Evolutionary conservation across 2,113 vertebrate genomes (phyloP).

Genomic region (Cinclus mexicanus): DNA sequence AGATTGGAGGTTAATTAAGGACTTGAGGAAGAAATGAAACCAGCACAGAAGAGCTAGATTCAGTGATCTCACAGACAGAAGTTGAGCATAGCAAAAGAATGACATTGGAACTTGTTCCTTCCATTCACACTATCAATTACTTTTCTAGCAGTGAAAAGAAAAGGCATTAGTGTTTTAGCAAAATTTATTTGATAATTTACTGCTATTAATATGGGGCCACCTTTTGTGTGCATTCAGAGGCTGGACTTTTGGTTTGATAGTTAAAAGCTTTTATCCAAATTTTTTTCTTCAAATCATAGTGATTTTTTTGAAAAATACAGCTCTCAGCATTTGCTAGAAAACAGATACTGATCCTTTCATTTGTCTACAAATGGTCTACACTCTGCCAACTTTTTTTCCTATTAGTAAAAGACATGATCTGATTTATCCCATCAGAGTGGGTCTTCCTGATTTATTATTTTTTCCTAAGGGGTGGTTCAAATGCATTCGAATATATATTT

Average conservation of each 20-base stretch:
- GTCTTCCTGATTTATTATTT: not conserved
- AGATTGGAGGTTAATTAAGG: not conserved
- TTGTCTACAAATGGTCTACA: not conserved
- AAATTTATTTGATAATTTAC: not conserved
- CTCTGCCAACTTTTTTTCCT: not conserved
- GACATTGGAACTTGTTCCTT: not conserved
- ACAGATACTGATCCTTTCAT: not conserved
- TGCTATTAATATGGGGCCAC: not conserved
- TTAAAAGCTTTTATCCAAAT: not conserved
- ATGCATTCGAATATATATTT: not conserved
- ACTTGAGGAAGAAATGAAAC: not conserved
- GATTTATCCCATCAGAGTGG: not conserved
- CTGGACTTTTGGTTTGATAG: not conserved
- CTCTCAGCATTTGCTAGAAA: not conserved
- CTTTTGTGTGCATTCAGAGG: not conserved
- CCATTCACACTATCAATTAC: not conserved
- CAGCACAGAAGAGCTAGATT: not conserved
- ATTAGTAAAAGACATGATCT: not conserved
- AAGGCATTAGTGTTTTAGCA: not conserved
- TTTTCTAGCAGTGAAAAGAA: not conserved
- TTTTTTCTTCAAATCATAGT: not conserved
- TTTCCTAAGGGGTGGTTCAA: not conserved
- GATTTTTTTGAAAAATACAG: not conserved
- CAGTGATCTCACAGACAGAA: not conserved
- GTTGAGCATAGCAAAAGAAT: not conserved